phyloP scores from a whole-genome alignment of 2,113 vertebrate genomes.

The Agelaius phoeniceus region DNA sequence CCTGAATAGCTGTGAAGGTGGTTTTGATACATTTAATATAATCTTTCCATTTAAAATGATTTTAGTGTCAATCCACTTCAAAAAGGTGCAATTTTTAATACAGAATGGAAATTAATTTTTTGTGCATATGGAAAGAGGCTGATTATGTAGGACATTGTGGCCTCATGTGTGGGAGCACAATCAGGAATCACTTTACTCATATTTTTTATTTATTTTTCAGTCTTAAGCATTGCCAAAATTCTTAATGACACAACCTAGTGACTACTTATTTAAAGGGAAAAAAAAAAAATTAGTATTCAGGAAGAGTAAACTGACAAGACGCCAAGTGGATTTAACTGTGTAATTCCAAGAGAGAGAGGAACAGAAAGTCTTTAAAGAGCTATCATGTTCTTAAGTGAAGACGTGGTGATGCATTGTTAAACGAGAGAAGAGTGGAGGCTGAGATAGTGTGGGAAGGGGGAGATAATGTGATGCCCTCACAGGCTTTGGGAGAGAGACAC shows the following conservation, averaged over 20 bases:
- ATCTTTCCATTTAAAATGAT: constrained; percentile 11
- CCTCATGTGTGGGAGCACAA: background rate
- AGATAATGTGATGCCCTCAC: rapidly evolving
- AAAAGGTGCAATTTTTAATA: constrained; percentile 9
- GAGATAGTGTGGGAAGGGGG: background rate
- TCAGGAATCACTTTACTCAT: background rate
- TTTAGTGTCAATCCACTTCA: constrained; percentile 25
- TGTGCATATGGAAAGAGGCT: background rate
- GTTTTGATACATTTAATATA: constrained; percentile 4
- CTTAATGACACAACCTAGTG: background rate
- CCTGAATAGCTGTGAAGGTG: background rate
- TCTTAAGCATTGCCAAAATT: background rate
- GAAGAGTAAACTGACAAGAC: background rate
- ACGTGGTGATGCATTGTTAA: background rate
- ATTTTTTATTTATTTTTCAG: constrained; percentile 31
- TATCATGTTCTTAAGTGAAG: background rate
- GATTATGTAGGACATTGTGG: background rate
- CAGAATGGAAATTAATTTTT: constrained; percentile 24
- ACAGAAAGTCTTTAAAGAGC: background rate
- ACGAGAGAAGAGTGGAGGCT: background rate
- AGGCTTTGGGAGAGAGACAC: background rate
- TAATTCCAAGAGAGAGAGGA: background rate
- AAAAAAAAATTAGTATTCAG: background rate
- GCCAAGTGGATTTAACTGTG: background rate
- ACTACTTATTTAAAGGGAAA: background rate